Percentiles rank a stretch among this genome's conserved stretches.
phyloP scores from a whole-genome alignment of 2,113 vertebrate species.

The Strix aluco region DNA sequence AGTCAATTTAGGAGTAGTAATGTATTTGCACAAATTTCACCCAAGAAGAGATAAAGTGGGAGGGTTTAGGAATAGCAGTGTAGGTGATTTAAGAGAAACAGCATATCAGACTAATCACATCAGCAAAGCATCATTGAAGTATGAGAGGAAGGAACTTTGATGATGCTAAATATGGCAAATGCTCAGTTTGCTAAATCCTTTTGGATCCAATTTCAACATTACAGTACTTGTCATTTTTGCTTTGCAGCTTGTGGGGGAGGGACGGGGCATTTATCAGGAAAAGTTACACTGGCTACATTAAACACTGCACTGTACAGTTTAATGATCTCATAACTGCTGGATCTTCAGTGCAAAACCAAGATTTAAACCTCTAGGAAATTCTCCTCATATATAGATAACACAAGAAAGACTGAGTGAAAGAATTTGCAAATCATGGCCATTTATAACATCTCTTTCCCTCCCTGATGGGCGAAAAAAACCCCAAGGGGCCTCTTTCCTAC shows the following conservation, averaged over 20 bases:
- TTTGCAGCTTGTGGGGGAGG: not conserved
- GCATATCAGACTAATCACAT: constrained; percentile 84
- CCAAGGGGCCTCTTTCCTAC: not conserved
- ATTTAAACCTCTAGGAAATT: not conserved
- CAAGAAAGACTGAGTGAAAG: not conserved
- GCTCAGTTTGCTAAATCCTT: constrained; percentile 84
- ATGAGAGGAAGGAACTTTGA: constrained; percentile 86
- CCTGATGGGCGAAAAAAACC: not conserved
- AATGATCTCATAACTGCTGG: not conserved
- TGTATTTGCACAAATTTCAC: not conserved
- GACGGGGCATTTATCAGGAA: constrained; percentile 40
- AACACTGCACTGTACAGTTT: not conserved
- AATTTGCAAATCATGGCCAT: not conserved
- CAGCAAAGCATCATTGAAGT: constrained; percentile 79
- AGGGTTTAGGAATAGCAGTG: constrained; percentile 25
- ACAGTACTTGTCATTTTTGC: constrained; percentile 58
- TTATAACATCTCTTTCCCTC: not conserved
- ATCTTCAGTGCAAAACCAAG: not conserved
- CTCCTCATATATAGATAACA: not conserved
- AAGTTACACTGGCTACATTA: constrained; percentile 40
- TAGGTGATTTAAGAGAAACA: constrained; percentile 60
- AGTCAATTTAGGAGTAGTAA: not conserved
- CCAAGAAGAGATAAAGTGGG: constrained; percentile 28
- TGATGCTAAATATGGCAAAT: constrained; percentile 86
- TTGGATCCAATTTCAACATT: constrained; percentile 82